Conservation (phyloP, 2,888 invertebrate genomes). For the Eupithecia dodoneata region DNA sequence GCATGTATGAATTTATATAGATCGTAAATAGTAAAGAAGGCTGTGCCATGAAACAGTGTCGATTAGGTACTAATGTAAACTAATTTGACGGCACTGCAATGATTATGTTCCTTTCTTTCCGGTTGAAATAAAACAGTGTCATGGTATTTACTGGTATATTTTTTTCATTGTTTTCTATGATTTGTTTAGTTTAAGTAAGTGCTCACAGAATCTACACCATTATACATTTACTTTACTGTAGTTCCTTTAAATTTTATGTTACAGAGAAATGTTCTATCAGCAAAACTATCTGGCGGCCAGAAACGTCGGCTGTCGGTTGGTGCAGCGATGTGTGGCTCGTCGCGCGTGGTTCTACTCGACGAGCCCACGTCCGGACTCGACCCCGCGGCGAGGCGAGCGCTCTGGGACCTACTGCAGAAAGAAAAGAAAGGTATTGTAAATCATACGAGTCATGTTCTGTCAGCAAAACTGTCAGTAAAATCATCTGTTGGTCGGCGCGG, state of each 20-base stretch:
- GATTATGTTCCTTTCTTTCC: no score
- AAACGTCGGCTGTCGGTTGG: constrained; percentile 94
- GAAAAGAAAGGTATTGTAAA: constrained; percentile 85
- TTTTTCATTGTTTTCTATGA: background rate
- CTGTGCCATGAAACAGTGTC: no score
- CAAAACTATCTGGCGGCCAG: constrained; percentile 95
- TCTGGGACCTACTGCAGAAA: constrained; percentile 93
- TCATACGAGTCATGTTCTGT: background rate
- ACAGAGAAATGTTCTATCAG: constrained; percentile 82
- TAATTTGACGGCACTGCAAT: no score
- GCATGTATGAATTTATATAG: no score
- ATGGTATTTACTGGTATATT: no score
- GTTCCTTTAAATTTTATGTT: constrained; percentile 42
- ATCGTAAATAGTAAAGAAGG: no score
- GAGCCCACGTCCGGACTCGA: constrained; percentile 97
- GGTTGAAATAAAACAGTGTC: no score
- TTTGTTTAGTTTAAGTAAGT: background rate
- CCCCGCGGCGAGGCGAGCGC: constrained; percentile 92
- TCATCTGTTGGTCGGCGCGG: constrained; percentile 77
- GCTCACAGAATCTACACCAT: no score
- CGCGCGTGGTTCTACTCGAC: constrained; percentile 89
- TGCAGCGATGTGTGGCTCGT: constrained; percentile 94
- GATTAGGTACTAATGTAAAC: no score
- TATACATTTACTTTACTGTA: background rate
- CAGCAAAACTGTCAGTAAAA: background rate